Percentiles rank a stretch among this genome's conserved stretches.
These are phyloP conservation scores for Gyps fulvus DNA, from an alignment of 2,113 vertebrate species.

Conservation along the genomic window DNA sequence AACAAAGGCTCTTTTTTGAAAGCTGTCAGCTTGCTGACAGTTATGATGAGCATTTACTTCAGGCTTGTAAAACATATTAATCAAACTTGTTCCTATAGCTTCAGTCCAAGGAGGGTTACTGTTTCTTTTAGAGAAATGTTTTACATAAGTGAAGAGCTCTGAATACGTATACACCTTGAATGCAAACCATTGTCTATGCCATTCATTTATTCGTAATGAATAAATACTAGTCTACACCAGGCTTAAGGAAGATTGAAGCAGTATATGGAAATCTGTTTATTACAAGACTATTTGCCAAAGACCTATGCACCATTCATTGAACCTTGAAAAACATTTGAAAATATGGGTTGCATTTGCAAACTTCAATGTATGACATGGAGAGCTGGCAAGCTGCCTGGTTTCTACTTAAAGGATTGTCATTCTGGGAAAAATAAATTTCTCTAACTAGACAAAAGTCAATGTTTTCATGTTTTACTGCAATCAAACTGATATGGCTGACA, in stretches of 20 bases:
- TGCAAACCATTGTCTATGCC: background rate
- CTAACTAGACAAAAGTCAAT: constrained; percentile 86
- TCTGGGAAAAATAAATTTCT: constrained; percentile 90
- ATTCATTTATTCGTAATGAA: constrained; percentile 35
- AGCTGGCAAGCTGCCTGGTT: constrained; percentile 83
- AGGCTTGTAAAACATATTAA: constrained; percentile 77
- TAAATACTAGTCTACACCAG: constrained; percentile 3
- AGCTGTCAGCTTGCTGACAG: constrained; percentile 74
- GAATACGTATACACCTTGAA: background rate
- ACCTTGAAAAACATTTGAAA: constrained; percentile 78
- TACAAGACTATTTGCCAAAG: constrained; percentile 67
- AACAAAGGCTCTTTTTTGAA: constrained; percentile 72
- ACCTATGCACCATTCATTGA: constrained; percentile 59
- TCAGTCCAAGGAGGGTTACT: constrained; percentile 66
- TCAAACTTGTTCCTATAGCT: constrained; percentile 68
- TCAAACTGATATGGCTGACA: constrained; percentile 84
- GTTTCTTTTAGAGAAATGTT: constrained; percentile 64
- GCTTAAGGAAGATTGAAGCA: constrained; percentile 54
- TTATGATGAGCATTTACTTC: constrained; percentile 76
- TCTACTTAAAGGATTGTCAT: constrained; percentile 88
- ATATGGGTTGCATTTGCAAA: constrained; percentile 78
- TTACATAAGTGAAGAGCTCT: constrained; percentile 47
- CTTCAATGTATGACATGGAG: constrained; percentile 76
- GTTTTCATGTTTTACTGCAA: constrained; percentile 89
- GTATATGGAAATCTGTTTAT: constrained; percentile 70